Base-by-base conservation (phyloP, 64 coral and sea anemone species). In the Actinia equina region DNA sequence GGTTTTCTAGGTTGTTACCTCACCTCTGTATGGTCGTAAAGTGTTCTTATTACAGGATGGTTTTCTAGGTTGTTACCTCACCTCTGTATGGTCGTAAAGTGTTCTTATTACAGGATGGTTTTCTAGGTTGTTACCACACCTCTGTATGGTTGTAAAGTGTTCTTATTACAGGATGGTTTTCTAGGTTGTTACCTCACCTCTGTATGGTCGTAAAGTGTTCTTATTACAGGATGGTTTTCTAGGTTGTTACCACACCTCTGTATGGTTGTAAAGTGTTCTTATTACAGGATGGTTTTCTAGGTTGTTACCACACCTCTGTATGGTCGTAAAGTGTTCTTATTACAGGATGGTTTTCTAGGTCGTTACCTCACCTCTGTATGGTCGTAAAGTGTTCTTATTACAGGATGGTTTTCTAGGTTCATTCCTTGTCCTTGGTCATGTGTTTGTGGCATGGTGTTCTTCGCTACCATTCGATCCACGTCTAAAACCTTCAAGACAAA, bases 301-400 rank as follows among this genome's bases (percentile, higher is more conserved):
- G 30, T 37, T 37, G 23, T 19, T 71, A 13, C 22, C 65, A 54
- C 52, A 98, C 96, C 79, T 98, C 96, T 25, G 55, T 77, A 49
- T 98, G 96, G 74, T 98, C 96, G 79, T 98, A 98, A 30, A 98
- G 82, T 14, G 96, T 98, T 84, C 96, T 71, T 69, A 98, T 98
- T 41, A 98, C 96, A 42, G 96, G 93, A 22, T 98, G 96, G 70
- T 95, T 92, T 85, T 98, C 96, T 41, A 98, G 85, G 44, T 92
- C 42, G 26, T n/a, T 74, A 16, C 9, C 69, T 67, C 53, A 98
- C 96, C 80, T 98, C 96, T 26, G 55, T 64, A 51, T 98, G 96
- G 62, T 98, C 96, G 80, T 98, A 98, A 37, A 98, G 82, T 15
- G 96, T 98, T 85, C 96, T 74, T 70, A 98, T 98, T 42, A 98